A percentile compares a stretch with the other conserved stretches of the same genome.
phyloP scores from a whole-genome alignment of 2,113 vertebrate genomes.

The Nerophis ophidion region DNA sequence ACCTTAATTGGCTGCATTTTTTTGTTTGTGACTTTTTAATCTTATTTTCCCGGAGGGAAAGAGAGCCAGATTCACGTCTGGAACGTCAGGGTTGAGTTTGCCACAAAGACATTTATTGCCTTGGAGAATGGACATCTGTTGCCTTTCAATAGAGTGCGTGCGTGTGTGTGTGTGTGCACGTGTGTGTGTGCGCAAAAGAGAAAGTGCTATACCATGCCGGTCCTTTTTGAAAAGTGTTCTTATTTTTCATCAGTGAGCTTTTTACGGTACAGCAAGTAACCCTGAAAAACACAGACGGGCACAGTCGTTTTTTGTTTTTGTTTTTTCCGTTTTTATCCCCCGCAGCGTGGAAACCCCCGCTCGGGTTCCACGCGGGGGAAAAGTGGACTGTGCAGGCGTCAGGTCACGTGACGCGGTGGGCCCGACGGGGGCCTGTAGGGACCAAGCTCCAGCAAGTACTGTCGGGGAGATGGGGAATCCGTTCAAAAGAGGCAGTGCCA shows the following conservation, averaged over 20 bases:
- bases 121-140: slow-evolving; percentile 73
- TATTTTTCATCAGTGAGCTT: slow-evolving; percentile 72
- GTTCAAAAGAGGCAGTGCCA: slow-evolving; percentile 65
- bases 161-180: slow-evolving; percentile 32
- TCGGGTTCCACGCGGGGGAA: slow-evolving; percentile 13
- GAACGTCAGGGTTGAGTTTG: slow-evolving; percentile 71
- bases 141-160: slow-evolving; percentile 63
- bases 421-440: slow-evolving; percentile 17
- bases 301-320: slow-evolving; percentile 52
- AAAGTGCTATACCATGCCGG: slow-evolving; percentile 57
- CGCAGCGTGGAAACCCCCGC: slow-evolving; percentile 5
- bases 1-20: slow-evolving; percentile 37
- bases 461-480: slow-evolving; percentile 52
- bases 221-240: slow-evolving; percentile 73
- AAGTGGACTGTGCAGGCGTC: background rate
- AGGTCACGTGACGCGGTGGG: slow-evolving; percentile 2
- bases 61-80: slow-evolving; percentile 50
- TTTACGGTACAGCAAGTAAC: slow-evolving; percentile 70
- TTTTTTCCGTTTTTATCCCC: too few relatives aligned
- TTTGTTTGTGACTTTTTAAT: slow-evolving; percentile 8
- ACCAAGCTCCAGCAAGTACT: slow-evolving; percentile 45
- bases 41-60: slow-evolving; percentile 56
- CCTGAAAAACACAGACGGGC: slow-evolving; percentile 60
- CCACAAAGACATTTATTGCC: slow-evolving; percentile 76
- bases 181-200: slow-evolving; percentile 28